Conservation (phyloP, 2,888 invertebrate genomes). For the Pammene aurita region DNA sequence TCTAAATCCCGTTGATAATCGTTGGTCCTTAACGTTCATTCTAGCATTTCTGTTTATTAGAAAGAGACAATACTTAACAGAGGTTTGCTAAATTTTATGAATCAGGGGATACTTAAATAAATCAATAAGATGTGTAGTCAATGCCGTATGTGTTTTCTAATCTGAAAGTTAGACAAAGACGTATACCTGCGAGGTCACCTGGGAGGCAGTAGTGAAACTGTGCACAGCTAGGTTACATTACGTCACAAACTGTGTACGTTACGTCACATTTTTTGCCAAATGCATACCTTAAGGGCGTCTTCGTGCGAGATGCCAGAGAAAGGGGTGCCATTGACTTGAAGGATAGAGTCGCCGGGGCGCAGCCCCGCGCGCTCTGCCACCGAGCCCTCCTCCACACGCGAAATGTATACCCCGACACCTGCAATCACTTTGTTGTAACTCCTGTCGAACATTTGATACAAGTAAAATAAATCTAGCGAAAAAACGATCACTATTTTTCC, state of each 20-base stretch:
- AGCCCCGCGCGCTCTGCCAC: constrained; percentile 94
- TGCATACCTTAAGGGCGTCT: constrained; percentile 93
- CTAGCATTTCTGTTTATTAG: too few relatives aligned
- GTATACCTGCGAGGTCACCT: too few relatives aligned
- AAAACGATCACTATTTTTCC: not conserved
- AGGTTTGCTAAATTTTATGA: too few relatives aligned
- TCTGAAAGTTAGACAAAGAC: too few relatives aligned
- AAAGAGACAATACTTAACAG: too few relatives aligned
- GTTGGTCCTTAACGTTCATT: too few relatives aligned
- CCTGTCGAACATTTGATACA: not conserved
- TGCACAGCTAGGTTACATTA: too few relatives aligned
- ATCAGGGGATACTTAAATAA: too few relatives aligned
- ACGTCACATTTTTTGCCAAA: not conserved
- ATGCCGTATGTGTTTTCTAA: too few relatives aligned
- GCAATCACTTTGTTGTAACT: constrained; percentile 59
- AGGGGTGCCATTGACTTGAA: constrained; percentile 97
- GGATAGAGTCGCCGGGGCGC: constrained; percentile 95
- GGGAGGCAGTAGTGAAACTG: not conserved
- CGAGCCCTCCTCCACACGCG: constrained; percentile 94
- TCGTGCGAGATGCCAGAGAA: constrained; percentile 96
- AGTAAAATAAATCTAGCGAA: not conserved
- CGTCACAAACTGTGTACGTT: too few relatives aligned
- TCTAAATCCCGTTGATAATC: too few relatives aligned
- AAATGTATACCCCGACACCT: constrained; percentile 96
- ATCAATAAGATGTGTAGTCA: too few relatives aligned